phyloP scores from a whole-genome alignment of 2,797 vertebrate species.

The Orientallactaga sibirica region DNA sequence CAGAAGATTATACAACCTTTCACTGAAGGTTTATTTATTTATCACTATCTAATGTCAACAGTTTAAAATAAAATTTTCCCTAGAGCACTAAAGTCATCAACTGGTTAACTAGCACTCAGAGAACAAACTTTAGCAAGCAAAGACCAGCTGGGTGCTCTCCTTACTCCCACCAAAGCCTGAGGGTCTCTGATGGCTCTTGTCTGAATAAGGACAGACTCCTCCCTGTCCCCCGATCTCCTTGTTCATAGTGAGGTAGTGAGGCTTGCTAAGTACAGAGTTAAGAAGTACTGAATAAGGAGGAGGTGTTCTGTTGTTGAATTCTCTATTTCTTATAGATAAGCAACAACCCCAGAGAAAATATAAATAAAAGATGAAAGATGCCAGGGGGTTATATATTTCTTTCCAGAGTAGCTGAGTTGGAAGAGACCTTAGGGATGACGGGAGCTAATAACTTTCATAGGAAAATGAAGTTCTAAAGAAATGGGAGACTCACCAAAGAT shows the following conservation, averaged over 20 bases:
- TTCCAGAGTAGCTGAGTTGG: constrained; percentile 15
- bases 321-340: background rate
- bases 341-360: background rate
- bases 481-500: background rate
- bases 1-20: background rate
- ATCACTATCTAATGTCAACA: no score
- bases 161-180: background rate
- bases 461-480: constrained; percentile 9
- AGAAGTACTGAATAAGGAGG: background rate
- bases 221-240: background rate
- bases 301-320: background rate
- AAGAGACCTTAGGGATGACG: background rate
- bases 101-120: background rate
- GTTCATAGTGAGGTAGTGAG: background rate
- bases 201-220: background rate
- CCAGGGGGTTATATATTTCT: background rate
- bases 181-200: background rate
- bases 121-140: background rate
- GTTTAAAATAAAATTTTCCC: background rate
- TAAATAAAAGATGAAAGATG: constrained; percentile 15
- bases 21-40: background rate
- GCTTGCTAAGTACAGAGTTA: background rate
- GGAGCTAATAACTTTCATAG: background rate
- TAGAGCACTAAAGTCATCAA: background rate
- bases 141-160: background rate